Evolutionary conservation across 2,888 invertebrate species (phyloP).

Genomic region (Drosophila buzzatii): DNA sequence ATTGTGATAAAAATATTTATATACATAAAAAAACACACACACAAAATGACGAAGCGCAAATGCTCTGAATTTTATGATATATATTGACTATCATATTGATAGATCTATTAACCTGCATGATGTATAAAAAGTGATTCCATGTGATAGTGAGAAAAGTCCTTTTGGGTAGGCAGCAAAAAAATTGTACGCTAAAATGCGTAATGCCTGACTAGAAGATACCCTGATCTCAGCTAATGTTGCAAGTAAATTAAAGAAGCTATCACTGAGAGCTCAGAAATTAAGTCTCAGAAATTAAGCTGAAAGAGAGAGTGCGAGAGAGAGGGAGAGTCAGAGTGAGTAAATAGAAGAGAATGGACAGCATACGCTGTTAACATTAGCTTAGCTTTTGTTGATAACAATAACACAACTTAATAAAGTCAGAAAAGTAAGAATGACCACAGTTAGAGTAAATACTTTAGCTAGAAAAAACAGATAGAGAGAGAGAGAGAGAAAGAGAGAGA

Average conservation of each 20-base stretch:
- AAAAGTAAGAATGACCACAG: neutral
- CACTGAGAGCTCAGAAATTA: too few relatives aligned
- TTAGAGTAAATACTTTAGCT: neutral
- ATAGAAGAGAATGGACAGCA: neutral
- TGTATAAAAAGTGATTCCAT: neutral
- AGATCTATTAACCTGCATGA: neutral
- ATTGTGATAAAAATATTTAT: constrained; percentile 65
- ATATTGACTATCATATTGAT: neutral
- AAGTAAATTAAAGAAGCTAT: neutral
- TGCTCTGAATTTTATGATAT: neutral
- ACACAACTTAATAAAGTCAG: neutral
- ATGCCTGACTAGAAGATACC: neutral
- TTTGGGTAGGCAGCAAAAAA: too few relatives aligned
- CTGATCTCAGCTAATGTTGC: neutral
- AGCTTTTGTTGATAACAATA: neutral
- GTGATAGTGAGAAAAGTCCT: neutral
- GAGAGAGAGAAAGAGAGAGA: neutral
- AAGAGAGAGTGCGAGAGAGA: too few relatives aligned
- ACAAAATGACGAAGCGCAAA: constrained; percentile 9
- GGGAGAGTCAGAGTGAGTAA: neutral
- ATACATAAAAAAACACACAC: neutral
- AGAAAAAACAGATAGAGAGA: neutral
- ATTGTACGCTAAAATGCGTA: too few relatives aligned
- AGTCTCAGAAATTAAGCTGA: too few relatives aligned
- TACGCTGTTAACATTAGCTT: neutral